phyloP scores from a whole-genome alignment of 2,888 invertebrate genomes.

The Harpalus rufipes region DNA sequence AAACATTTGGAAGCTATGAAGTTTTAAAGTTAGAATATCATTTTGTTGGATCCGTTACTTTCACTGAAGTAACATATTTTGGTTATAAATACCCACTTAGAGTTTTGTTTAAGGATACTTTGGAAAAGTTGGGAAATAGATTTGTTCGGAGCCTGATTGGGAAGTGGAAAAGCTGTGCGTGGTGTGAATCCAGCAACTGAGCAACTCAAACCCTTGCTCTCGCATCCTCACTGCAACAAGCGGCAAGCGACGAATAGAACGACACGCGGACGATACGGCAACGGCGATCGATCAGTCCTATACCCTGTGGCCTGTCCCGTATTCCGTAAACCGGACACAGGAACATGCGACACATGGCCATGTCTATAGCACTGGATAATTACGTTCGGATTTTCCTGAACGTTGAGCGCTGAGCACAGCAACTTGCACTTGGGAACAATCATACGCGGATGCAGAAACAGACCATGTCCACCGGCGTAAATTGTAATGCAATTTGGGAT shows the following conservation, averaged over 20 bases:
- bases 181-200: slow-evolving; percentile 28
- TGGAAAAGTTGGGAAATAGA: slow-evolving; percentile 43
- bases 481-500: slow-evolving; percentile 67
- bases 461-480: slow-evolving; percentile 16
- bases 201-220: neutral
- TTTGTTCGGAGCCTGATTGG: slow-evolving; percentile 44
- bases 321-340: slow-evolving; percentile 29
- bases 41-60: slow-evolving; percentile 36
- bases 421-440: slow-evolving; percentile 33
- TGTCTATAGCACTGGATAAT: slow-evolving; percentile 46
- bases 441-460: slow-evolving; percentile 5
- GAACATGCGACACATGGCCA: neutral
- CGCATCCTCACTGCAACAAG: slow-evolving; percentile 23
- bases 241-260: slow-evolving; percentile 41
- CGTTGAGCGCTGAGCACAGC: slow-evolving; percentile 33
- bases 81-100: slow-evolving; percentile 51
- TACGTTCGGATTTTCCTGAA: slow-evolving; percentile 40
- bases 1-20: slow-evolving; percentile 30
- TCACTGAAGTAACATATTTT: slow-evolving; percentile 48
- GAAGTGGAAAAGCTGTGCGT: slow-evolving; percentile 48
- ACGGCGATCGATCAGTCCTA: slow-evolving; percentile 20
- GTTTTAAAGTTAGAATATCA: slow-evolving; percentile 41
- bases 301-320: slow-evolving; percentile 24
- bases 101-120: slow-evolving; percentile 51
- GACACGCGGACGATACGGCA: slow-evolving; percentile 35